phyloP scores from a whole-genome alignment of 2,888 invertebrate species.

The Gymnosoma rotundatum region DNA sequence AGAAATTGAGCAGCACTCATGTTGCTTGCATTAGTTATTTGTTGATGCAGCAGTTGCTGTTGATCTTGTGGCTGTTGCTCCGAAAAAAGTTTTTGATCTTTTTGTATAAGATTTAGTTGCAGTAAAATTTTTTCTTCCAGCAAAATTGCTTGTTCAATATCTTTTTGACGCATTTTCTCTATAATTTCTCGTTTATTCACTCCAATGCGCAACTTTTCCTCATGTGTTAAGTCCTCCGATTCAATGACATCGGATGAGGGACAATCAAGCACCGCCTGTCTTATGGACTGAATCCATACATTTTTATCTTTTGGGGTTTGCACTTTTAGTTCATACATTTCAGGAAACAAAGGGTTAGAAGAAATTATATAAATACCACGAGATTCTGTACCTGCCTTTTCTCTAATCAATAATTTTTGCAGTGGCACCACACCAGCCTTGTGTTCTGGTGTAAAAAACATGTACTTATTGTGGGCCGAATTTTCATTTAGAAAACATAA shows the following conservation, averaged over 20 bases:
- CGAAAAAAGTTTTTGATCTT: slow-evolving; percentile 84
- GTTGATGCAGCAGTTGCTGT: slow-evolving; percentile 48
- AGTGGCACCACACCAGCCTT: slow-evolving; percentile 97
- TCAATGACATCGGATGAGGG: slow-evolving; percentile 90
- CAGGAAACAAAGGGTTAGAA: slow-evolving; percentile 94
- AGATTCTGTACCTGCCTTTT: slow-evolving; percentile 95
- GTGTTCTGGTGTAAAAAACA: slow-evolving; percentile 96
- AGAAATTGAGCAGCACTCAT: slow-evolving; percentile 80
- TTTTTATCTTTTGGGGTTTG: slow-evolving; percentile 95
- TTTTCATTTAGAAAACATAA: slow-evolving; percentile 95
- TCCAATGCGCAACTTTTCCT: slow-evolving; percentile 87
- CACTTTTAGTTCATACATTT: slow-evolving; percentile 97
- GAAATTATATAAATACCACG: slow-evolving; percentile 96
- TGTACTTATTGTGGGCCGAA: slow-evolving; percentile 93
- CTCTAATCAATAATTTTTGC: slow-evolving; percentile 94
- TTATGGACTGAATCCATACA: slow-evolving; percentile 93
- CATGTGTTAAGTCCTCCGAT: slow-evolving; percentile 87
- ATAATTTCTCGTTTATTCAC: slow-evolving; percentile 83
- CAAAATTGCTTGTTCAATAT: slow-evolving; percentile 91
- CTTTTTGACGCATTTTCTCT: slow-evolving; percentile 92
- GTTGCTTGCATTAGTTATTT: slow-evolving; percentile 23
- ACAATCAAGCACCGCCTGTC: slow-evolving; percentile 91
- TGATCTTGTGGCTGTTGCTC: slow-evolving; percentile 79
- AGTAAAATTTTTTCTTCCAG: slow-evolving; percentile 95
- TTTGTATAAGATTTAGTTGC: slow-evolving; percentile 87